Base-by-base conservation (phyloP, 2,888 invertebrate genomes). In the Itoplectis maculator region DNA sequence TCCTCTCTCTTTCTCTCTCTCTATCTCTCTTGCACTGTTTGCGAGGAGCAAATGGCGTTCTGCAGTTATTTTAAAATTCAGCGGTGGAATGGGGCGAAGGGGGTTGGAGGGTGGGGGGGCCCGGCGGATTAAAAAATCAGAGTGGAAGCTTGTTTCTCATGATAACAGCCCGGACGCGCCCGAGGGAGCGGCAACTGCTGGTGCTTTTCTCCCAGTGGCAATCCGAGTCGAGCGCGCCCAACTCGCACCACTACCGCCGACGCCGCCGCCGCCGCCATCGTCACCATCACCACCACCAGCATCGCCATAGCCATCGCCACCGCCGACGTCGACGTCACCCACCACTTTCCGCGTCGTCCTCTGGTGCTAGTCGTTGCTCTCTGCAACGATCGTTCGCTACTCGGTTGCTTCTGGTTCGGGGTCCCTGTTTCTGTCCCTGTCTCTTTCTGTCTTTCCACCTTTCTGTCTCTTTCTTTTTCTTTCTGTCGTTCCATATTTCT, bases 41-140 rank as follows among this genome's bases (percentile, higher is more conserved):
- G 92, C 91, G 90, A 91, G 91, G 91, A 92, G 92, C 92, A 93
- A 93, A 94, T 93, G 93, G 93, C 93, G 93, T 92, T 93, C 92
- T 91, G 92, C 92, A 93, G 93, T 93, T 93, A 93, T 93, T 93
- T 93, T 93, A 92, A 92, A 93, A 93, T 93, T 92, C 92, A 91
- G 87, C 88, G 86, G 85, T 83, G 86, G 90, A 87, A 87, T 87
- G 86, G 83, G 86, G 29, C 3, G 29, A 29, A 2, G 29, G 29
- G 29, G 29, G n/a, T n/a, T n/a, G n/a, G 29, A 5, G 29, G 5
- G 29, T 2, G 5, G 29, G 29, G 29, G 29, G 29, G 29, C 29
- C 29, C 81, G 82, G 82, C 92, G 93, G 93, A 93, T 93, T 93
- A 93, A 93, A 93, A 93, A 93, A 93, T 93, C 93, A 92, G 93